These are phyloP conservation scores for Eupeodes latifasciatus DNA, from an alignment of 2,888 invertebrate genomes.

Conservation along the genomic window DNA sequence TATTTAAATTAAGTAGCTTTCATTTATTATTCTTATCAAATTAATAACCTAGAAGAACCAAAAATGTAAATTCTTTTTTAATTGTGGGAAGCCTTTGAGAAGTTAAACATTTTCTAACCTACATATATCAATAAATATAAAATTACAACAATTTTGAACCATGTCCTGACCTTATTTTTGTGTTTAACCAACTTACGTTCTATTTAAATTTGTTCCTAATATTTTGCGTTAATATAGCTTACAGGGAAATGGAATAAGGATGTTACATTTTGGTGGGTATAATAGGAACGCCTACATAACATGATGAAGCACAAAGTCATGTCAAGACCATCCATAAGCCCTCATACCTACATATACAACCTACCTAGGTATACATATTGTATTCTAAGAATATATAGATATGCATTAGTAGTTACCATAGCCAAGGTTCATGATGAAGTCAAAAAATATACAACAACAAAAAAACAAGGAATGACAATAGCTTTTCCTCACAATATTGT, in stretches of 20 bases:
- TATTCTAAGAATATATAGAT: not conserved
- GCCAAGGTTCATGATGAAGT: constrained; percentile 12
- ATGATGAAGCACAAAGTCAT: constrained; percentile 15
- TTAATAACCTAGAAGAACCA: too few species aligned
- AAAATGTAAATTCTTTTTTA: too few species aligned
- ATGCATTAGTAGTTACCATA: not conserved
- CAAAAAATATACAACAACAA: not conserved
- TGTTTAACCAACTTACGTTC: not conserved
- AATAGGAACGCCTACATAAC: not conserved
- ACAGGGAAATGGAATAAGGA: not conserved
- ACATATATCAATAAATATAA: not conserved
- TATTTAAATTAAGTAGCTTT: too few species aligned
- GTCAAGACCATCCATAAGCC: not conserved
- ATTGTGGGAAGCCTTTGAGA: too few species aligned
- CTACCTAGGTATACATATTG: not conserved
- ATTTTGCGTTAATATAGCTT: not conserved
- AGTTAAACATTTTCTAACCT: too few species aligned
- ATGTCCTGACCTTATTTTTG: not conserved
- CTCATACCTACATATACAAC: not conserved
- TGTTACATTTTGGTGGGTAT: constrained; percentile 8
- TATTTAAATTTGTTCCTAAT: not conserved
- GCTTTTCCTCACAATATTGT: constrained; percentile 16
- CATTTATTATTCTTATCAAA: too few species aligned
- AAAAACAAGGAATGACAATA: constrained; percentile 19
- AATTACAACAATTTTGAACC: not conserved